Percentiles rank a stretch among this genome's conserved stretches.
phyloP scores from a whole-genome alignment of 23 tunicate genomes.

The Phallusia fumigata region DNA sequence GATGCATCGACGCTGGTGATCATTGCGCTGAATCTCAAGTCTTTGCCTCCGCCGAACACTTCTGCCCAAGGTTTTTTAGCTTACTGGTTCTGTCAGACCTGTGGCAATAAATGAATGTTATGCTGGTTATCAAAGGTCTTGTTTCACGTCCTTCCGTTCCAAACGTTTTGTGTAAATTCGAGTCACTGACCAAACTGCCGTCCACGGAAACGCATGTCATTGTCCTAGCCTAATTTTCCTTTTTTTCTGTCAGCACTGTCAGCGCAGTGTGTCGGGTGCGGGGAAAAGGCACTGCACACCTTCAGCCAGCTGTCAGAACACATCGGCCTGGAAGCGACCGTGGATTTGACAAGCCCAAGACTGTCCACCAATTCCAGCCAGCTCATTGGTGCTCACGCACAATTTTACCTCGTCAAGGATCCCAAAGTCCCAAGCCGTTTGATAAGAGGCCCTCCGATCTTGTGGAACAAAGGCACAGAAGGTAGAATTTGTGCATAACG shows the following conservation, averaged over 20 bases:
- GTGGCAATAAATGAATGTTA: no score
- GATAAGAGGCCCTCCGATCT: slow-evolving; percentile 54
- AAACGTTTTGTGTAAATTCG: no score
- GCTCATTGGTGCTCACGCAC: slow-evolving; percentile 59
- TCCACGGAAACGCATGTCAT: no score
- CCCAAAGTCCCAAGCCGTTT: slow-evolving; percentile 28
- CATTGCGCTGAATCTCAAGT: slow-evolving; percentile 58
- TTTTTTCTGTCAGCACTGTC: slow-evolving; percentile 42
- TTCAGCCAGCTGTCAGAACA: slow-evolving; percentile 64
- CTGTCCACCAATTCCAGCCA: slow-evolving; percentile 35
- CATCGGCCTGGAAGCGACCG: slow-evolving; percentile 48
- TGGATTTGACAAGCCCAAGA: slow-evolving; percentile 5
- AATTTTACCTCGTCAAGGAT: slow-evolving; percentile 68
- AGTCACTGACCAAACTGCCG: no score
- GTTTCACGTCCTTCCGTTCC: no score
- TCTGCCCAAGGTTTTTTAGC: slow-evolving; percentile 82
- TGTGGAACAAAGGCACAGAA: slow-evolving; percentile 44
- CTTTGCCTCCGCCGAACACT: slow-evolving; percentile 62
- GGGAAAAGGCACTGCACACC: slow-evolving; percentile 59
- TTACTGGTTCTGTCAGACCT: no score
- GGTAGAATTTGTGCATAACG: background rate
- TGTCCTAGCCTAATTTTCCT: no score
- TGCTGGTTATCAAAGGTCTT: no score
- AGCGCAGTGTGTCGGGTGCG: slow-evolving; percentile 86
- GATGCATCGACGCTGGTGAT: slow-evolving; percentile 38